phyloP scores from a whole-genome alignment of 1,140 invertebrate species.

The Paraescarpia echinospica region DNA sequence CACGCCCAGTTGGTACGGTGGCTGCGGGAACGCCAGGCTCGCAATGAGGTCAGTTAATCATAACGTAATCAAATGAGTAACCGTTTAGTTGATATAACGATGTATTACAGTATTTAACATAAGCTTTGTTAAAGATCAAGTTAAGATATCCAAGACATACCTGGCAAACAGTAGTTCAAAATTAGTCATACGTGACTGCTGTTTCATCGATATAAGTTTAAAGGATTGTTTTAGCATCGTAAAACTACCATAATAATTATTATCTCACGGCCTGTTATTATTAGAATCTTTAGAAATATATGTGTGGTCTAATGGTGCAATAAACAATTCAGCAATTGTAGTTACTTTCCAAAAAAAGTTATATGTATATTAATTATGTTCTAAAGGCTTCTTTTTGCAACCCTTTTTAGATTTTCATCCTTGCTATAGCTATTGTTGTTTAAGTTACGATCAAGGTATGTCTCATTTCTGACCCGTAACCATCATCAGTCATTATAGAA shows the following conservation, averaged over 20 bases:
- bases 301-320: too few species aligned
- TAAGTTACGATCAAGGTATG: not conserved
- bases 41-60: conserved; percentile 40
- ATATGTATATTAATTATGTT: not conserved
- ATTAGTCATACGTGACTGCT: not conserved
- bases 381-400: too few species aligned
- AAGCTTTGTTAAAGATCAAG: not conserved
- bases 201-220: not conserved
- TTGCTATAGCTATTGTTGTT: not conserved
- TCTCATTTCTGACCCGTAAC: not conserved
- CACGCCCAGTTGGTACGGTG: conserved; percentile 48
- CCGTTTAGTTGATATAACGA: not conserved
- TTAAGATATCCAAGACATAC: not conserved
- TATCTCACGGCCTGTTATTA: not conserved
- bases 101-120: not conserved
- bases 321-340: too few species aligned
- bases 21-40: conserved; percentile 45
- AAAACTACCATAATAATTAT: conserved; percentile 4
- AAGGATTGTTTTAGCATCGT: not conserved
- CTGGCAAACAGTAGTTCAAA: not conserved
- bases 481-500: too few species aligned
- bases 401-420: not conserved
- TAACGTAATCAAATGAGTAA: not conserved
- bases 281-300: not conserved
- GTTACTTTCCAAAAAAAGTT: not conserved